These are phyloP conservation scores for Otis tarda DNA, from an alignment of 2,113 vertebrate genomes.

Conservation along the genomic window DNA sequence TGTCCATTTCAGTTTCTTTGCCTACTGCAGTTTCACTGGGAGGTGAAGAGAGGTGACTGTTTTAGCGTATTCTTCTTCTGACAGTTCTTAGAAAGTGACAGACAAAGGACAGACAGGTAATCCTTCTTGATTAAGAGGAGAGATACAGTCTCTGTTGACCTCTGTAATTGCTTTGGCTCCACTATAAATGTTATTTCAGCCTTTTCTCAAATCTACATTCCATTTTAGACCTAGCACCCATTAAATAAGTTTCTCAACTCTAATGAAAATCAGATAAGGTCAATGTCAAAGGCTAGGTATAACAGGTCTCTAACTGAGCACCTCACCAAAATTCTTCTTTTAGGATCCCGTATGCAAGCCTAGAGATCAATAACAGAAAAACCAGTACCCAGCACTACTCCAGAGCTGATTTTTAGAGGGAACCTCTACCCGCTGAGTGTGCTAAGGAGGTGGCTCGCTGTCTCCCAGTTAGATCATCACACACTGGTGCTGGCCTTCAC, in stretches of 20 bases:
- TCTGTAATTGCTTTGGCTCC: neutral
- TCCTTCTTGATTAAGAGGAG: constrained; percentile 15
- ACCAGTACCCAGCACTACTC: neutral
- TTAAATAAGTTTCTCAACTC: neutral
- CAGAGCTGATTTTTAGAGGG: neutral
- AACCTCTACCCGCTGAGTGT: neutral
- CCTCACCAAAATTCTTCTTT: neutral
- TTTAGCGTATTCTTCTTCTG: neutral
- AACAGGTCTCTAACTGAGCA: neutral
- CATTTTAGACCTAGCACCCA: neutral
- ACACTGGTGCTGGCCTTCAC: neutral
- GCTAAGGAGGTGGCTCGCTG: neutral
- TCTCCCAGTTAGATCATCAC: neutral
- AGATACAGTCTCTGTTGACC: neutral
- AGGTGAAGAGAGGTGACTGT: neutral
- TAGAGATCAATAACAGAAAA: neutral
- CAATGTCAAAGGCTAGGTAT: neutral
- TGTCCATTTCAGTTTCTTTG: neutral
- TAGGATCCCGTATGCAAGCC: neutral
- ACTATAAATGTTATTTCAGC: neutral
- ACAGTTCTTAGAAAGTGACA: neutral
- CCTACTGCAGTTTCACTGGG: neutral
- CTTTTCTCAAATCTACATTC: neutral
- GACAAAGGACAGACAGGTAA: neutral
- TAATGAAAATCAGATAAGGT: neutral